phyloP scores from a whole-genome alignment of 2,888 invertebrate genomes.

The Yponomeuta cagnagella region DNA sequence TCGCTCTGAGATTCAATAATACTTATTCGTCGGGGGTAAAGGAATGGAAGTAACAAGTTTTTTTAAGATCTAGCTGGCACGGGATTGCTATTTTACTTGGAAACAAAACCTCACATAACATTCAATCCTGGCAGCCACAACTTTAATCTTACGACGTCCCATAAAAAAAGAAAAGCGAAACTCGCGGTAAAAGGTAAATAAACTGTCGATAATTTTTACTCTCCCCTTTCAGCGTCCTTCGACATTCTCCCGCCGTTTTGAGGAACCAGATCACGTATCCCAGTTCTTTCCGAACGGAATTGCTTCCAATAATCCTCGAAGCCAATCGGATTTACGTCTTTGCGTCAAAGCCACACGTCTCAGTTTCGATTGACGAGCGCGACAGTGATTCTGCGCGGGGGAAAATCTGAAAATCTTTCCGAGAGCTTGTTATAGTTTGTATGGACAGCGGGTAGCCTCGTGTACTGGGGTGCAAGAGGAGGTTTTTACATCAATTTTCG shows the following conservation, averaged over 20 bases:
- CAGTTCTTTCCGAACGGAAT: constrained; percentile 71
- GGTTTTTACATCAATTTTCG: constrained; percentile 73
- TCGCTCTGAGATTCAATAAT: no score
- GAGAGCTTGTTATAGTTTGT: constrained; percentile 48
- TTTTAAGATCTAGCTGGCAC: no score
- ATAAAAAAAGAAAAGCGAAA: constrained; percentile 3
- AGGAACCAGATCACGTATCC: constrained; percentile 58
- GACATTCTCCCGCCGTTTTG: constrained; percentile 24
- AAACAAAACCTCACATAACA: not conserved
- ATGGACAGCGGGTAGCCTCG: constrained; percentile 44
- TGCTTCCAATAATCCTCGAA: constrained; percentile 59
- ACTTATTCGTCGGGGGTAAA: no score
- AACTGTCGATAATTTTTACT: constrained; percentile 43
- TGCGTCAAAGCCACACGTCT: constrained; percentile 48
- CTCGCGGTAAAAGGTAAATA: constrained; percentile 44
- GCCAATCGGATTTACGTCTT: constrained; percentile 65
- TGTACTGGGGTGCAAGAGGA: constrained; percentile 18
- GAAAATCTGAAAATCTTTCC: constrained; percentile 58
- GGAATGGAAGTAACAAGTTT: no score
- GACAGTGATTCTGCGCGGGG: constrained; percentile 49
- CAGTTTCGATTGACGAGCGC: constrained; percentile 47
- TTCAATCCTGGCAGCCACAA: constrained; percentile 3
- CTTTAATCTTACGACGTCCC: not conserved
- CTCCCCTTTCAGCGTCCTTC: constrained; percentile 34
- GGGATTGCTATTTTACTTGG: no score